Evolutionary conservation across 2,113 vertebrate genomes (phyloP), one percentile per base, ranked within the genome.

Genomic region (Phylloscopus whistleri): DNA sequence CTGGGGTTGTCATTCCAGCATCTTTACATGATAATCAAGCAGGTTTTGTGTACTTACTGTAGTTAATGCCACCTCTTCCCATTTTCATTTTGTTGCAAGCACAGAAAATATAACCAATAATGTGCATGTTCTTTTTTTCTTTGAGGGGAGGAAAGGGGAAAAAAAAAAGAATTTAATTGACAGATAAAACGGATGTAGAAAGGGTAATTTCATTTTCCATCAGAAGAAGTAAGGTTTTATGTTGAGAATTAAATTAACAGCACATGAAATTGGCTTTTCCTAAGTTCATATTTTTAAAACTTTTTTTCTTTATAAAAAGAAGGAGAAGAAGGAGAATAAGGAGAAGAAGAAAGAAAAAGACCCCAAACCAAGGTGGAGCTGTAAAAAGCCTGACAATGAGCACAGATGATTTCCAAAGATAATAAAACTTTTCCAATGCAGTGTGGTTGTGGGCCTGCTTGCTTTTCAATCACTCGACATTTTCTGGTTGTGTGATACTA

Each of bases 201-300:
- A 98, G 94, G 93, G 95, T 97, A 96, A 98, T 98, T 98, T 98
- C 96, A 98, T 98, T 98, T 98, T 97, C 97, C 93, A 97, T 98
- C 97, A 98, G 93, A 97, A 97, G 96, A 97, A 98, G 95, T 97
- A 97, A 98, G 95, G 37, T 97, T 98, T 98, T 98, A 98, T 95
- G 69, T 97, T 84, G 95, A 96, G 92, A 98, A 98, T 98, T 98
- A 98, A 98, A 98, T 98, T 98, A 98, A 98, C 97, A 97, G 93
- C 97, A 98, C 97, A 98, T 98, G 98, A 98, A 98, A 98, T 98
- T 98, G 96, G 93, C 97, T n/a, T 98, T 98, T 97, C 46, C 90
- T 97, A 97, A 98, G 95, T 98, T 98, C 96, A 97, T 98, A n/a
- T n/a, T n/a, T n/a, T n/a, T n/a, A n/a, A n/a, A n/a, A n/a, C n/a